These are phyloP conservation scores for Oryctes rhinoceros DNA, from an alignment of 1,140 invertebrate species.

Conservation along the genomic window DNA sequence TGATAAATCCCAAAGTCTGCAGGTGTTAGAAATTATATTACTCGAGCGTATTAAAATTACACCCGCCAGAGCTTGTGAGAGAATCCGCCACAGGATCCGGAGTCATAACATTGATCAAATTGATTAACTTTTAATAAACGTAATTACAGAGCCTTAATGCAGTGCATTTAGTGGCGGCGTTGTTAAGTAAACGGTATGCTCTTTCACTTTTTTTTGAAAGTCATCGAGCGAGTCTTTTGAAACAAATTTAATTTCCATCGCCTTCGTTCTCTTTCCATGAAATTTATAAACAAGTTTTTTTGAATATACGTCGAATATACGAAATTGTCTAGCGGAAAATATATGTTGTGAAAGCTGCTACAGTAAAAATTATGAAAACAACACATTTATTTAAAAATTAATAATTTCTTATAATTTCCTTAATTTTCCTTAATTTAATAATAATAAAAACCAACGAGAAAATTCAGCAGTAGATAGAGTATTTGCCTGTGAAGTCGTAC, in stretches of 20 bases:
- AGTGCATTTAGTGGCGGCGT: slow-evolving; percentile 8
- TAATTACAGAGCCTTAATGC: slow-evolving; percentile 9
- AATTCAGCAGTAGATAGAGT: too few species aligned
- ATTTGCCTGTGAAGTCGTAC: too few species aligned
- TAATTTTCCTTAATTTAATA: too few species aligned
- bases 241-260: neutral
- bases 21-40: neutral
- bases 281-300: too few species aligned
- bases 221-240: slow-evolving; percentile 13
- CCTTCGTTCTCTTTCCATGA: too few species aligned
- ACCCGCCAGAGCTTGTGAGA: neutral
- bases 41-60: slow-evolving; percentile 16
- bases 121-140: slow-evolving; percentile 22
- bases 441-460: too few species aligned
- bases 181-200: slow-evolving; percentile 8
- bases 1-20: neutral
- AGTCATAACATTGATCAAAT: slow-evolving; percentile 31
- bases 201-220: neutral
- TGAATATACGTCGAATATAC: too few species aligned
- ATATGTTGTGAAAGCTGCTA: too few species aligned
- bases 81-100: neutral
- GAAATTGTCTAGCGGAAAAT: too few species aligned
- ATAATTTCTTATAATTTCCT: too few species aligned
- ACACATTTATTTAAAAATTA: too few species aligned
- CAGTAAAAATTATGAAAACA: too few species aligned